phyloP scores from a whole-genome alignment of 2,888 invertebrate species.

The Mythimna albipuncta region DNA sequence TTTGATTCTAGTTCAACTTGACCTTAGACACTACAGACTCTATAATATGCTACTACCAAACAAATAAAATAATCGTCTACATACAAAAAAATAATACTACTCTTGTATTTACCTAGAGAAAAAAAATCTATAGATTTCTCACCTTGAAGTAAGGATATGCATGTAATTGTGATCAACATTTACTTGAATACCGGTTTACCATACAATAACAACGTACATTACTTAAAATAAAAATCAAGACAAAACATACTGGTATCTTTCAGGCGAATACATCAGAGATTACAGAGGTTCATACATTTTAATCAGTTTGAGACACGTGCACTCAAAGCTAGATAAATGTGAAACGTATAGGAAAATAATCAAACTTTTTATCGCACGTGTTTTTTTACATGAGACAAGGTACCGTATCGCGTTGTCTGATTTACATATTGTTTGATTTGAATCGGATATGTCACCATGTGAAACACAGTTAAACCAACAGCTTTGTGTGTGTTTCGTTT shows the following conservation, averaged over 20 bases:
- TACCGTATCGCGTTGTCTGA: constrained; percentile 52
- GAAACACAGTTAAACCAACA: constrained; percentile 35
- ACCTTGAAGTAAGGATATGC: constrained; percentile 48
- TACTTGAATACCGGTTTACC: constrained; percentile 38
- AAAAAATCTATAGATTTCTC: constrained; percentile 20
- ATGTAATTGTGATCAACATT: constrained; percentile 49
- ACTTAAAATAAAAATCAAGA: constrained; percentile 33
- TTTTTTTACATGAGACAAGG: constrained; percentile 43
- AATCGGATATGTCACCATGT: constrained; percentile 45
- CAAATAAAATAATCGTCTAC: neutral
- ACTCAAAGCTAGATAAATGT: constrained; percentile 50
- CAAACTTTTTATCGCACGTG: constrained; percentile 60
- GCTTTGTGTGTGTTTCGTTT: constrained; percentile 20
- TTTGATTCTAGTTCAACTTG: constrained; percentile 26
- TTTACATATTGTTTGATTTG: constrained; percentile 61
- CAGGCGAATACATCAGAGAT: constrained; percentile 52
- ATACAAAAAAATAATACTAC: neutral
- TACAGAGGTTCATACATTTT: constrained; percentile 59
- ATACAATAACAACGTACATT: constrained; percentile 33
- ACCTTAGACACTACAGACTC: constrained; percentile 36
- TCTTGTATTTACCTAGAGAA: constrained; percentile 6
- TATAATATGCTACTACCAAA: constrained; percentile 33
- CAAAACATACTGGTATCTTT: constrained; percentile 26
- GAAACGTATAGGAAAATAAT: constrained; percentile 55
- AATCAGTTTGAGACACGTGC: constrained; percentile 62